Evolutionary conservation across 2,113 vertebrate genomes (phyloP), one percentile per base, ranked within the genome.

Genomic region (Turnix velox): DNA sequence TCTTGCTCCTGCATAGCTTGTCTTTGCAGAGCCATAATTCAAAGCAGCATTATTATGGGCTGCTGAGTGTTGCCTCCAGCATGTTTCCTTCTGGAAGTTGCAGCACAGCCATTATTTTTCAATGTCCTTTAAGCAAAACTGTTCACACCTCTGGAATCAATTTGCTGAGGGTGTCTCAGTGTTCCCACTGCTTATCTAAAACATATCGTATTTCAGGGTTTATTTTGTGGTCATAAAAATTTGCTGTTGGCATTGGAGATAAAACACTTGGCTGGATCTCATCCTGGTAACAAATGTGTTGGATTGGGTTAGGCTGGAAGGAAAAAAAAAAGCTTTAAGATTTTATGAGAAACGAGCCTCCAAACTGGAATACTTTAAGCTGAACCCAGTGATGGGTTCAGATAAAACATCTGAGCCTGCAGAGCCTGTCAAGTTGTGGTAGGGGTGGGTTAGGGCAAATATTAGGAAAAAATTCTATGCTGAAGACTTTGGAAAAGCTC

Each of bases 211-310:
- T 92, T 94, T 89, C 91, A 93, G 83, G 71, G 66, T 96, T 95
- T 96, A 62, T 82, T 92, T 84, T 87, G 91, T 49, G 88, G 87
- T 62, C 62, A 12, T 66, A 88, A 95, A 94, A 78, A 94, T 84
- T 72, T 79, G 91, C 94, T 68, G 52, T 37, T 94, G 95, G 90
- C 86, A 42, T 55, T 72, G 40, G n/a, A 52, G 84, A 81, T 68
- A 61, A 73, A 94, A 57, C 42, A 73, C 72, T 68, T 33, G 62
- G 74, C 88, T 94, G 94, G 94, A 84, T 79, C 77, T 85, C 2
- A 82, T 80, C 88, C 88, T 84, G 73, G 84, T 68, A 79, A 87
- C 25, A 84, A 94, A 85, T 20, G 42, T 35, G 54, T 31, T 72
- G 87, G 88, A 33, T 40, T 35, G 61, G 43, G 42, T 90, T 62